These are phyloP conservation scores for Vollenhovia emeryi DNA, from an alignment of 1,140 invertebrate species.

Conservation along the genomic window DNA sequence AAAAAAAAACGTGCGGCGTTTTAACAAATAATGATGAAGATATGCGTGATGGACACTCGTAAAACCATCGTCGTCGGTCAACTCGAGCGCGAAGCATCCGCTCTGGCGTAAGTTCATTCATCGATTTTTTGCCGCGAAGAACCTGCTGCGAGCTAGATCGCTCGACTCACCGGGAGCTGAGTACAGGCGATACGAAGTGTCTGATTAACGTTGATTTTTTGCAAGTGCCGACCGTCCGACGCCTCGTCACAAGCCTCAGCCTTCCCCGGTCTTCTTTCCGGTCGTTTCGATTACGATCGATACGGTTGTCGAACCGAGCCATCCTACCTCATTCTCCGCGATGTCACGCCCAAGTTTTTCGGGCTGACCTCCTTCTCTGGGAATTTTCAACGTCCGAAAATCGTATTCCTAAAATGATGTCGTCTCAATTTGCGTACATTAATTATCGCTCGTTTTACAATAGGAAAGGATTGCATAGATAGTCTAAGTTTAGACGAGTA, in stretches of 20 bases:
- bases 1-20: background rate
- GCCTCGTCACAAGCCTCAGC: slow-evolving; percentile 76
- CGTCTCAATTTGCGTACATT: background rate
- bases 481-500: background rate
- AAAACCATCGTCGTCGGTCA: slow-evolving; percentile 44
- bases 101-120: slow-evolving; percentile 81
- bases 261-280: slow-evolving; percentile 65
- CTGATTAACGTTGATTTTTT: slow-evolving; percentile 81
- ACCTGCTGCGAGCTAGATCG: slow-evolving; percentile 79
- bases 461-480: background rate
- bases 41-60: slow-evolving; percentile 55
- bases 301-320: slow-evolving; percentile 67
- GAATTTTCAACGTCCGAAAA: slow-evolving; percentile 24
- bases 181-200: slow-evolving; percentile 79
- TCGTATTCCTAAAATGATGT: background rate
- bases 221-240: slow-evolving; percentile 68
- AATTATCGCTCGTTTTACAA: slow-evolving; percentile 5
- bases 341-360: slow-evolving; percentile 35
- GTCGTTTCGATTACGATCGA: slow-evolving; percentile 70
- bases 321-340: slow-evolving; percentile 31
- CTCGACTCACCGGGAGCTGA: slow-evolving; percentile 76
- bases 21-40: slow-evolving; percentile 56
- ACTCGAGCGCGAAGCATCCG: slow-evolving; percentile 75
- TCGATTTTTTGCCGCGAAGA: slow-evolving; percentile 80
- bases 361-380: background rate